phyloP scores from a whole-genome alignment of 2,113 vertebrate genomes.

The Phylloscopus whistleri region DNA sequence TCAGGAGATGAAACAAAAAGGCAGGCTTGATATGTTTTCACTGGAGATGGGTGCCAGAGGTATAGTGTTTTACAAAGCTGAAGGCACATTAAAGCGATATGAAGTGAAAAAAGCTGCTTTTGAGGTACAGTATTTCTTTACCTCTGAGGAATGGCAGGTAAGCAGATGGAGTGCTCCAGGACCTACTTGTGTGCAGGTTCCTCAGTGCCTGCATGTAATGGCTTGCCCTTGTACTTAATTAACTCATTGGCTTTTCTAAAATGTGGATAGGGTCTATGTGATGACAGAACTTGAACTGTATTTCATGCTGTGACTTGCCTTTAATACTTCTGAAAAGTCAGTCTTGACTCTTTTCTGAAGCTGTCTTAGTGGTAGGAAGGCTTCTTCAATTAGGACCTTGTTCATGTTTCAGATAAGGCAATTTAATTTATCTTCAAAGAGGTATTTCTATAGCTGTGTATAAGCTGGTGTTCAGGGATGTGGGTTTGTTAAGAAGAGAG shows the following conservation, averaged over 20 bases:
- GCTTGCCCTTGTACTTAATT: neutral
- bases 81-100: neutral
- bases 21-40: neutral
- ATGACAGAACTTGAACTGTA: neutral
- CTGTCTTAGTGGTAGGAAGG: neutral
- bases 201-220: neutral
- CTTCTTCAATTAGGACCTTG: neutral
- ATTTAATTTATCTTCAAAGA: neutral
- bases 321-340: neutral
- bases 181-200: neutral
- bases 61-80: neutral
- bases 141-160: neutral
- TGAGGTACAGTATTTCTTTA: neutral
- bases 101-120: neutral
- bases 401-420: neutral
- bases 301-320: constrained; percentile 25
- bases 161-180: neutral
- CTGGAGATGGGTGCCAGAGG: neutral
- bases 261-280: neutral
- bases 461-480: neutral
- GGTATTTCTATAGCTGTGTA: neutral
- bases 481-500: neutral
- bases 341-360: neutral
- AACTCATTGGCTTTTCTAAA: neutral
- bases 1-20: neutral